phyloP scores from a whole-genome alignment of 2,888 invertebrate species.

The Boloria euphrosyne region DNA sequence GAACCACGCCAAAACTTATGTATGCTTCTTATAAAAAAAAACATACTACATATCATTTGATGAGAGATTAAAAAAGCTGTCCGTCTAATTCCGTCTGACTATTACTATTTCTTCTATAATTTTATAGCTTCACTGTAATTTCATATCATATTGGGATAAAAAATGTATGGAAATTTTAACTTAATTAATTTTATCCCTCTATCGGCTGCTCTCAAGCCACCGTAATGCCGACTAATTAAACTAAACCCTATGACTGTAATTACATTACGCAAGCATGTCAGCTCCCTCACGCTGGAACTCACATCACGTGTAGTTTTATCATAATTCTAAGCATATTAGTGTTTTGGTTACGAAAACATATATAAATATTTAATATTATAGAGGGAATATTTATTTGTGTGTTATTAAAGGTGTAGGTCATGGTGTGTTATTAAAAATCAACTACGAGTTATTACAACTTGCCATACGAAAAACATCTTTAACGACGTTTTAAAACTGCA shows the following conservation, averaged over 20 bases:
- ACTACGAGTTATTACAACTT: too few species aligned
- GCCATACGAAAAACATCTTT: too few species aligned
- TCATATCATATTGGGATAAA: not conserved
- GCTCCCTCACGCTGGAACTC: conserved; percentile 12
- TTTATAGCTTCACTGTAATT: too few species aligned
- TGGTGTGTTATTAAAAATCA: too few species aligned
- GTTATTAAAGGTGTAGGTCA: too few species aligned
- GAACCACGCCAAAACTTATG: too few species aligned
- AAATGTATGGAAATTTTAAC: conserved; percentile 13
- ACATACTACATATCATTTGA: too few species aligned
- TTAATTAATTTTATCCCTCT: conserved; percentile 25
- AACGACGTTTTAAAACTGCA: too few species aligned
- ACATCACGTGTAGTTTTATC: conserved; percentile 17
- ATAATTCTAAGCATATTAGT: conserved; percentile 11
- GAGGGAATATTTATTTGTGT: not conserved
- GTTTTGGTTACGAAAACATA: conserved; percentile 6
- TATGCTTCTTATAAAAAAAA: too few species aligned
- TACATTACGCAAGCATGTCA: conserved; percentile 21
- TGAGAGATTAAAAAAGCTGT: too few species aligned
- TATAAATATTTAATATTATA: not conserved
- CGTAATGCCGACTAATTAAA: conserved; percentile 25
- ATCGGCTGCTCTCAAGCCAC: conserved; percentile 7
- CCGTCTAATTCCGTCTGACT: too few species aligned
- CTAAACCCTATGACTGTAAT: conserved; percentile 27
- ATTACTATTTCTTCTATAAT: too few species aligned